These are phyloP conservation scores for Anoplolepis gracilipes DNA, from an alignment of 1,140 invertebrate genomes.

Conservation along the genomic window DNA sequence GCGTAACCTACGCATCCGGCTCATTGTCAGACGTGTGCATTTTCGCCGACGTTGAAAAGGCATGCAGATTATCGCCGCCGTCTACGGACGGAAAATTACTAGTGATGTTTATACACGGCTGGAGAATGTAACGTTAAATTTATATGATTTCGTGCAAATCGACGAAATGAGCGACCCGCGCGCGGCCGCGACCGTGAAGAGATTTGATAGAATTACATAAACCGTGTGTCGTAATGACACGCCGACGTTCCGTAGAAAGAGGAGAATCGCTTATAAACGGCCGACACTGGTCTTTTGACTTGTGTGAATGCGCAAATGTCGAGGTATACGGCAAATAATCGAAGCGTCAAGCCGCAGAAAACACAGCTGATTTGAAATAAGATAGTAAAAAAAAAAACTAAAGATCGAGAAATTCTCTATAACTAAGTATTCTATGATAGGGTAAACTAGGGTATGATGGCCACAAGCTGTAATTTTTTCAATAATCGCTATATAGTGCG, in stretches of 20 bases:
- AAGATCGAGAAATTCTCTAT: not conserved
- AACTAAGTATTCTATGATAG: too few species aligned
- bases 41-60: slow-evolving; percentile 46
- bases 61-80: slow-evolving; percentile 43
- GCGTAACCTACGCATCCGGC: slow-evolving; percentile 73
- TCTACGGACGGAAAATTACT: slow-evolving; percentile 62
- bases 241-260: not conserved
- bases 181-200: slow-evolving; percentile 32
- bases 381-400: not conserved
- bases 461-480: too few species aligned
- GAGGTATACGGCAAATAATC: not conserved
- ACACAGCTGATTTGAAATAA: not conserved
- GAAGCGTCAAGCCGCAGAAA: not conserved
- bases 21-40: slow-evolving; percentile 4
- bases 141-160: slow-evolving; percentile 39
- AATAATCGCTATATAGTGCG: too few species aligned
- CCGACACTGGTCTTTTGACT: not conserved
- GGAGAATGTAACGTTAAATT: slow-evolving; percentile 66
- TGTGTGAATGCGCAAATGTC: too few species aligned
- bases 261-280: not conserved
- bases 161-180: slow-evolving; percentile 15
- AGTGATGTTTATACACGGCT: slow-evolving; percentile 23
- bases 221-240: slow-evolving; percentile 38
- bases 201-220: slow-evolving; percentile 42
- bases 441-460: too few species aligned